Evolutionary conservation across 30 jellyfish, hydroid and myxozoan species (phyloP), one percentile per base, ranked within the genome.

Genomic region (Hydra vulgaris): DNA sequence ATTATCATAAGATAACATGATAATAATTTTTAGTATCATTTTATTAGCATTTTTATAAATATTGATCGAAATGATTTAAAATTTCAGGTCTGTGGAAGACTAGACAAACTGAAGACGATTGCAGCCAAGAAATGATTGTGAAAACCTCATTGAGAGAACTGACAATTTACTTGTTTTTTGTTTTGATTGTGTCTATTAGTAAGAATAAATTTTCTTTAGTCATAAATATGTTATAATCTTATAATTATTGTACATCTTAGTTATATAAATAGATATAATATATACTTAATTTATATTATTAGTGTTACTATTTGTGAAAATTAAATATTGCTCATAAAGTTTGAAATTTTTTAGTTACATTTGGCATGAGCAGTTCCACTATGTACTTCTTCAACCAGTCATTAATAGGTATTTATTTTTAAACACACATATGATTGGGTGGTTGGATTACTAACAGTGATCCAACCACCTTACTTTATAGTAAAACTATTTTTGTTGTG

Each of bases 331-430:
- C 61, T 3, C 61, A 40, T 40, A 40, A 3, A 3, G 61, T 40
- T 12, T 40, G 61, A 40, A 3, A 40, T 53, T 83, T 82, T 79
- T 27, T 70, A 91, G 97, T 91, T 87, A 85, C 97, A 53, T 91
- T 91, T 87, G 95, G 95, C 52, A 91, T 91, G 97, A 85, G 91
- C 26, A 83, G 85, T 74, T 87, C 97, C 66, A 91, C 97, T 54
- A 91, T 91, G 97, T 91, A 81, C 68, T 91, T 85, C 87, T 85
- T 91, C 76, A 91, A 96, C 61, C n/a, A n/a, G n/a, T n/a, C n/a
- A n/a, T n/a, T n/a, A n/a, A n/a, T n/a, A n/a, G n/a, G n/a, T n/a
- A n/a, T n/a, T n/a, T n/a, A n/a, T n/a, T n/a, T n/a, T n/a, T n/a
- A n/a, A n/a, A n/a, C n/a, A n/a, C n/a, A n/a, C n/a, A n/a, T n/a